Evolutionary conservation across 2,888 invertebrate genomes (phyloP).

Genomic region (Eristalis tenax): DNA sequence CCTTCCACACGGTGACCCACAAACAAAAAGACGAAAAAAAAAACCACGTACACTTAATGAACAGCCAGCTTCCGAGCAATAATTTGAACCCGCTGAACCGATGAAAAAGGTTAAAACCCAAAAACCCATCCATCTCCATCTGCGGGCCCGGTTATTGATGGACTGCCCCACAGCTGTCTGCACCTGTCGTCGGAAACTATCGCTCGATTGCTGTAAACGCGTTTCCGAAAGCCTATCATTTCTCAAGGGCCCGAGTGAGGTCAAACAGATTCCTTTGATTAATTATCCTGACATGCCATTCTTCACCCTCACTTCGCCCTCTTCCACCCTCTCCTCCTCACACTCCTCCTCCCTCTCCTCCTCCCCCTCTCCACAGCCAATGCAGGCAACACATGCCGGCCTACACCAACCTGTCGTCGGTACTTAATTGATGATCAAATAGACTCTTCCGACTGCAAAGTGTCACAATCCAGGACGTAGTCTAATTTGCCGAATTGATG

Average conservation of each 20-base stretch:
- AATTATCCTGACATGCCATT: background rate
- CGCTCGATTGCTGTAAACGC: background rate
- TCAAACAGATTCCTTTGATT: slow-evolving; percentile 1
- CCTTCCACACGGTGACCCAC: background rate
- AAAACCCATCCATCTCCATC: background rate
- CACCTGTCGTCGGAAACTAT: slow-evolving; percentile 8
- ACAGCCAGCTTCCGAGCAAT: background rate
- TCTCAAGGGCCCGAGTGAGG: background rate
- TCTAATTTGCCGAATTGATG: slow-evolving; percentile 52
- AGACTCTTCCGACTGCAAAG: slow-evolving; percentile 14
- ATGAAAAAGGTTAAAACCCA: background rate
- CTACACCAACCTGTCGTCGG: background rate
- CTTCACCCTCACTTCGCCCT: background rate
- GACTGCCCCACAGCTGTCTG: background rate
- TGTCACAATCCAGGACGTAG: slow-evolving; percentile 26
- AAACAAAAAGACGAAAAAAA: background rate
- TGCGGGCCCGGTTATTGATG: background rate
- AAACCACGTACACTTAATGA: background rate
- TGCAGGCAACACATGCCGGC: slow-evolving; percentile 36
- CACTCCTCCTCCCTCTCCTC: too few species aligned
- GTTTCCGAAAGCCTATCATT: slow-evolving; percentile 12
- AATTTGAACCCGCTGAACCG: background rate
- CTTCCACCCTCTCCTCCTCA: too few species aligned
- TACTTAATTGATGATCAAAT: slow-evolving; percentile 54
- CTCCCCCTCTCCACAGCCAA: background rate